Base-by-base conservation (phyloP, 2,797 vertebrate species). In the Amphiprion clarkii region DNA sequence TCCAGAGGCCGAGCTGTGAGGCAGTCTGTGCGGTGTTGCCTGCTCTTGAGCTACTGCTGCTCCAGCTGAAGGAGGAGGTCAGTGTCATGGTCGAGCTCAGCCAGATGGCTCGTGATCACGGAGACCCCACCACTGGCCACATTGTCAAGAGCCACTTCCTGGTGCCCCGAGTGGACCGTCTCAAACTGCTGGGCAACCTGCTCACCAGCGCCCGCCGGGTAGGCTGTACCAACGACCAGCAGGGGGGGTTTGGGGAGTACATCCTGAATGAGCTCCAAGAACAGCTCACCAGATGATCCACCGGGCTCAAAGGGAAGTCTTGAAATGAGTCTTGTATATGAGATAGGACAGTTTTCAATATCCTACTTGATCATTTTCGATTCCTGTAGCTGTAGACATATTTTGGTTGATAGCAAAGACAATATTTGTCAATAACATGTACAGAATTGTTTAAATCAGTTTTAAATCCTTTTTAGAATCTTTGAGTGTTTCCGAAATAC, bases 151-250 rank as follows among this genome's bases (percentile, higher is more conserved):
- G 90, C 69, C 90, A 84, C 56, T 95, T 95, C 72, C 89, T 96
- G 1, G 40, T 67, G 10, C 93, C 93, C 27, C 86, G 95, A 68
- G 79, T 93, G 33, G 67, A 8, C 62, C 95, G 93, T 58, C 85
- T 95, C 83, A 95, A 96, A 79, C 81, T 94, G 49, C 60, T 93
- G 70, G 94, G 94, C 71, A 94, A 94, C 87, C 90, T 95, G 3
- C 77, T 95, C 73, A 95, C 93, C 83, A 94, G 89, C 6, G 92
- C 92, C 64, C 88, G 66, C n/a, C 89, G 86, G 81, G 79, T 92
- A 73, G 94, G 93, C 78, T 95, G 94, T 53, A 91, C 87, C 64
- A 74, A 64, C 17, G 90, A 94, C 42, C 74, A 87, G 63, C 80
- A 84, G 36, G 88, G 78, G 10, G 85, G 92, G 77, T 92, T 94